Evolutionary conservation across 2,888 invertebrate species (phyloP).

Genomic region (Drosophila diplacantha): DNA sequence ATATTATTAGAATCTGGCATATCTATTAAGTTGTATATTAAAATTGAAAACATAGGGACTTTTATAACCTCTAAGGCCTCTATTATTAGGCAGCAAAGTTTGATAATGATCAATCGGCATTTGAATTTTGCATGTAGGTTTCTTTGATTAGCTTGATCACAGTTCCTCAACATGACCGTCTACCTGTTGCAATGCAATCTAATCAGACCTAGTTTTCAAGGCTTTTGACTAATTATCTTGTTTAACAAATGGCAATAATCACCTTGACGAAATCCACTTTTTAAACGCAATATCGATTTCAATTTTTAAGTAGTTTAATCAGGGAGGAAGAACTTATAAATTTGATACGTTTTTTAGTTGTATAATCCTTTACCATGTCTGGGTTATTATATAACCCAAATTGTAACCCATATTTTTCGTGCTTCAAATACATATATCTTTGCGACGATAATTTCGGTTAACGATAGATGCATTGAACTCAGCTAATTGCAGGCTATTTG

Average conservation of each 20-base stretch:
- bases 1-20: background rate
- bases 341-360: background rate
- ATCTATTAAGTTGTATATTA: background rate
- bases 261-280: conserved; percentile 1
- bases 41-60: background rate
- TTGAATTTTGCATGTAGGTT: background rate
- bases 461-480: background rate
- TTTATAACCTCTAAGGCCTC: background rate
- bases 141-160: conserved; percentile 12
- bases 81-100: background rate
- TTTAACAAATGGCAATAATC: conserved; percentile 3
- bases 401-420: too few relatives aligned
- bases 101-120: background rate
- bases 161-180: background rate
- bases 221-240: conserved; percentile 10
- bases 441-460: background rate
- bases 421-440: background rate
- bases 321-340: background rate
- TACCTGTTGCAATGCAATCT: conserved; percentile 8
- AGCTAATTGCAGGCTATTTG: background rate
- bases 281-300: background rate
- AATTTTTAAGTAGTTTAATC: background rate
- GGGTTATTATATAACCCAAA: too few relatives aligned
- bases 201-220: conserved; percentile 7
- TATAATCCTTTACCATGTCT: background rate